phyloP scores from a whole-genome alignment of 2,888 invertebrate genomes.

The Philereme transversata region DNA sequence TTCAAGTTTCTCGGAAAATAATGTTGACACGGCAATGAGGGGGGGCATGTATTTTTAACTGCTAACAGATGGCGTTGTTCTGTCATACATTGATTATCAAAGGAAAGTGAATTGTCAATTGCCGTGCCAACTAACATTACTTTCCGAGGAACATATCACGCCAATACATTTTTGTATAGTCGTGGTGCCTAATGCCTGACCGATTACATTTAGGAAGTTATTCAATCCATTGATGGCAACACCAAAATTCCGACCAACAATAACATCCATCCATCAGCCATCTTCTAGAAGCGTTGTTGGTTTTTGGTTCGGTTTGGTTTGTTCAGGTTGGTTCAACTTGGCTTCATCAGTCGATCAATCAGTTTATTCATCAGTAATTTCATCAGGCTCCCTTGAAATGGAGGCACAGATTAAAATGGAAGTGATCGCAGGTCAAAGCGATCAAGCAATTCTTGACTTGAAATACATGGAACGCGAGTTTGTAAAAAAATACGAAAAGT shows the following conservation, averaged over 20 bases:
- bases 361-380: conserved; percentile 27
- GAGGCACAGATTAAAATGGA: neutral
- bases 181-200: no score
- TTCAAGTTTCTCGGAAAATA: no score
- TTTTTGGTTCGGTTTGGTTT: conserved; percentile 16
- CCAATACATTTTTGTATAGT: no score
- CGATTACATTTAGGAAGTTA: no score
- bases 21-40: no score
- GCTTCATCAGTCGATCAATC: conserved; percentile 31
- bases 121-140: no score
- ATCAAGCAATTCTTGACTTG: conserved; percentile 24
- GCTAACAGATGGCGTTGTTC: no score
- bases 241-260: neutral
- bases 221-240: neutral
- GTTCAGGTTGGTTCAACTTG: conserved; percentile 6
- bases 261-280: neutral
- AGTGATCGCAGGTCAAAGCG: conserved; percentile 3
- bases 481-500: conserved; percentile 44
- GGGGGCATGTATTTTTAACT: no score
- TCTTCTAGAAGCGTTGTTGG: neutral
- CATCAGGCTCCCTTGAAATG: conserved; percentile 23
- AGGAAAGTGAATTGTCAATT: no score
- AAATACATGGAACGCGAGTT: conserved; percentile 43
- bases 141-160: no score
- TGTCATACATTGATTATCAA: no score